Evolutionary conservation across 2,797 vertebrate species (phyloP), one percentile per base, ranked within the genome.

Genomic region (Siniperca scherzeri): DNA sequence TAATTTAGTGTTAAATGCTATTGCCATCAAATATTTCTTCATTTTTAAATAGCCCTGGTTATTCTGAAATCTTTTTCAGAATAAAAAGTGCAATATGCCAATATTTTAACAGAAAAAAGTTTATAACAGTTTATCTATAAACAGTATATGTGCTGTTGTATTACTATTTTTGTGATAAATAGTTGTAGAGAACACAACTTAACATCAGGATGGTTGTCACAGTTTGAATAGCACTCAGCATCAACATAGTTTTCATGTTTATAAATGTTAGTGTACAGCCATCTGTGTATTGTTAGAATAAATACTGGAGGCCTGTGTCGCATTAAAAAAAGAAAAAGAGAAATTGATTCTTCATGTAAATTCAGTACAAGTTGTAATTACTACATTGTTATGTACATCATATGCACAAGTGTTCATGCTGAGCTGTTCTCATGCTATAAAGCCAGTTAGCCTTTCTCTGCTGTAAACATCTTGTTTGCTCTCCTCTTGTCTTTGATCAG

Each of bases 401-500:
- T 42, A 33, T 59, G 72, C 56, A 2, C 22, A 25, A 27, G 30
- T 21, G 44, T 4, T 73, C n/a, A 30, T 25, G 38, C 59, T 60
- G 80, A 74, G 68, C 52, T 59, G 17, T 13, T 79, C 52, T 74
- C 67, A 11, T 66, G 81, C 75, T 64, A 46, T 38, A 76, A 61
- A 60, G 64, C 59, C 48, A 27, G 21, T 77, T 79, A 56, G 80
- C 59, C 67, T 85, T 73, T 71, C 62, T 64, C 40, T 40, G 44
- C 13, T 10, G 70, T 57, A 84, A 78, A 57, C 70, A 68, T 64
- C 78, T 67, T 62, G 81, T 84, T 83, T 91, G 80, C 74, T 70
- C 66, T 55, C 40, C 82, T 84, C 71, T 76, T 56, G 70, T 77
- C 65, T 81, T 78, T 79, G 81, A 88, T 90, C 87, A 86, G 78